phyloP scores from a whole-genome alignment of 2,888 invertebrate species.

The Thelaira solivaga region DNA sequence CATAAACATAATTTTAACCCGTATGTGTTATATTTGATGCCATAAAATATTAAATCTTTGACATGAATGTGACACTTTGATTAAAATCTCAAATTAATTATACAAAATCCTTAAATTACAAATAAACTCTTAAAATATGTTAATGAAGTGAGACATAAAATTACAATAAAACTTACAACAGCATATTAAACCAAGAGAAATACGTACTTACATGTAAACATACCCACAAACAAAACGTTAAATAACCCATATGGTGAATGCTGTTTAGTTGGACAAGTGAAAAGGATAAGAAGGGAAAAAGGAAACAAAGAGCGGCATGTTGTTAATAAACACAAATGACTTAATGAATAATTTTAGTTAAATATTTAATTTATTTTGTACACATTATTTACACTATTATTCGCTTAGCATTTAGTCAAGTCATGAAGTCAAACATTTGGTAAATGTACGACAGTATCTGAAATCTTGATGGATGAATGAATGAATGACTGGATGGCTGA shows the following conservation, averaged over 20 bases:
- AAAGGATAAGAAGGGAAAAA: too few relatives aligned
- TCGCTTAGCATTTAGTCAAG: constrained; percentile 4
- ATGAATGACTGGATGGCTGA: background rate
- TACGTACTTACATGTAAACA: background rate
- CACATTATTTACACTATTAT: constrained; percentile 12
- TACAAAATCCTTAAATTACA: background rate
- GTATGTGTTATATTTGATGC: too few relatives aligned
- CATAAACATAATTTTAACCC: too few relatives aligned
- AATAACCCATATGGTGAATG: background rate
- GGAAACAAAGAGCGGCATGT: background rate
- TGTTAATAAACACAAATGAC: background rate
- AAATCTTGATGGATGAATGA: too few relatives aligned
- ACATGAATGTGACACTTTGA: too few relatives aligned
- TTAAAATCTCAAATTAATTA: constrained; percentile 62
- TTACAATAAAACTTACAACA: constrained; percentile 17
- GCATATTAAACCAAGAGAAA: constrained; percentile 2
- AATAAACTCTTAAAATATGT: background rate
- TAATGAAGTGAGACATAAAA: constrained; percentile 8
- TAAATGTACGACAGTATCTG: constrained; percentile 6
- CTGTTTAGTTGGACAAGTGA: background rate
- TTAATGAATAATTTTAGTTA: constrained; percentile 14
- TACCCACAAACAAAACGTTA: background rate
- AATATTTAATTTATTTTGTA: constrained; percentile 4
- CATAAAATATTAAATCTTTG: too few relatives aligned
- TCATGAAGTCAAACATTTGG: constrained; percentile 27